A percentile compares a stretch with the other conserved stretches of the same genome.
Evolutionary conservation across 2,888 invertebrate genomes (phyloP).

Genomic region (Euplexia lucipara): DNA sequence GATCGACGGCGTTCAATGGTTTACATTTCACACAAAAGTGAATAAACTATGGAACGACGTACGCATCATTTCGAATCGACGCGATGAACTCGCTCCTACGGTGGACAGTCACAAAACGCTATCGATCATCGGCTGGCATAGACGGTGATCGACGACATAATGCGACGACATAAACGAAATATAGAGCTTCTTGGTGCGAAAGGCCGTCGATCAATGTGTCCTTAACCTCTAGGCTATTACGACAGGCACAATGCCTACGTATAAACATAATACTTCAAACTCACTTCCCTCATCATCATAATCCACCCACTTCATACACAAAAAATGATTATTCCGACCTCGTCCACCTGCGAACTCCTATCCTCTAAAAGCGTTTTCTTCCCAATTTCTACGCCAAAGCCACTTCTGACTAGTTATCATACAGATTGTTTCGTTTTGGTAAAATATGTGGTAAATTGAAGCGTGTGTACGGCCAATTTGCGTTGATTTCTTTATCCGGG

Average conservation of each 20-base stretch:
- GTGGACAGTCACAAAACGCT: no score
- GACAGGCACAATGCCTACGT: background rate
- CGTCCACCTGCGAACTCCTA: slow-evolving; percentile 23
- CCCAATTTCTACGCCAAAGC: slow-evolving; percentile 48
- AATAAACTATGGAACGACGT: no score
- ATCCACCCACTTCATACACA: slow-evolving; percentile 21
- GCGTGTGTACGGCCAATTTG: slow-evolving; percentile 78
- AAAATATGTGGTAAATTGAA: slow-evolving; percentile 75
- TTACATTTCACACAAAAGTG: no score
- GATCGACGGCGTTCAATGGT: no score
- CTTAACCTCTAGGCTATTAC: no score
- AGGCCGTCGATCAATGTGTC: no score
- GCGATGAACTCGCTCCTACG: no score
- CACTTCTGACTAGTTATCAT: slow-evolving; percentile 66
- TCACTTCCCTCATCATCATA: slow-evolving; percentile 38
- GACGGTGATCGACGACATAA: no score
- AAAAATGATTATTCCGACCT: slow-evolving; percentile 44
- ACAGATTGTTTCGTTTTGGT: slow-evolving; percentile 77
- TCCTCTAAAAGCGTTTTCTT: slow-evolving; percentile 8
- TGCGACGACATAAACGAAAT: no score
- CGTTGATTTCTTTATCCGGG: slow-evolving; percentile 85
- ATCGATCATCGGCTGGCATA: no score
- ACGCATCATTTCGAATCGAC: no score
- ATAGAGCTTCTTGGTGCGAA: no score
- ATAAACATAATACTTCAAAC: slow-evolving; percentile 10